These are phyloP conservation scores for Hippocampus kuda DNA, from an alignment of 2,797 vertebrate genomes.

Conservation along the genomic window DNA sequence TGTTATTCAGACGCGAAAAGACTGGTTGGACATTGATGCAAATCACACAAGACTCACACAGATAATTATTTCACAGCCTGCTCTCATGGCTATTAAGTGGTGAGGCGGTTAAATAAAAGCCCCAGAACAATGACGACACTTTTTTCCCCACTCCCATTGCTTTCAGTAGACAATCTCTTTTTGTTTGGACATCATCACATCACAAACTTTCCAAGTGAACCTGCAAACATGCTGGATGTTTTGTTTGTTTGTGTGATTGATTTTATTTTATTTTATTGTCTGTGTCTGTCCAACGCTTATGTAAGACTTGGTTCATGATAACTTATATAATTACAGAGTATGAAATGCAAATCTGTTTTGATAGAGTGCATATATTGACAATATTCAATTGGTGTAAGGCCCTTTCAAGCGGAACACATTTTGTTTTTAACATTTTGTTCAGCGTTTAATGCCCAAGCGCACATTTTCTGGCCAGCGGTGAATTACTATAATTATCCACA, in stretches of 20 bases:
- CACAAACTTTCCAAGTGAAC: conserved; percentile 2
- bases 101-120: conserved; percentile 31
- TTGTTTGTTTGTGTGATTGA: neutral
- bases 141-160: neutral
- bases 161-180: conserved; percentile 6
- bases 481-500: conserved; percentile 69
- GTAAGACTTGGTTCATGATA: conserved; percentile 50
- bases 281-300: conserved; percentile 19
- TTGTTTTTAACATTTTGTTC: conserved; percentile 36
- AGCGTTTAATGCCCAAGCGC: conserved; percentile 49
- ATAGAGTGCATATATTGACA: conserved; percentile 43
- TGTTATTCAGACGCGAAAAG: neutral
- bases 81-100: conserved; percentile 26
- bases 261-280: neutral
- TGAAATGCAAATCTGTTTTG: conserved; percentile 38
- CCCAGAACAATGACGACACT: conserved; percentile 10
- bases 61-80: conserved; percentile 43
- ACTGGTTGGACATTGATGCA: conserved; percentile 38
- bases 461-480: conserved; percentile 47
- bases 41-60: conserved; percentile 33
- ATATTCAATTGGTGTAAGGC: conserved; percentile 39
- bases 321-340: conserved; percentile 44
- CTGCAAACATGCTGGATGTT: conserved; percentile 33
- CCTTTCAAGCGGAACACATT: conserved; percentile 44
- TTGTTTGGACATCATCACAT: conserved; percentile 40